phyloP scores from a whole-genome alignment of 2,797 vertebrate genomes.

The Leptodactylus fallax region DNA sequence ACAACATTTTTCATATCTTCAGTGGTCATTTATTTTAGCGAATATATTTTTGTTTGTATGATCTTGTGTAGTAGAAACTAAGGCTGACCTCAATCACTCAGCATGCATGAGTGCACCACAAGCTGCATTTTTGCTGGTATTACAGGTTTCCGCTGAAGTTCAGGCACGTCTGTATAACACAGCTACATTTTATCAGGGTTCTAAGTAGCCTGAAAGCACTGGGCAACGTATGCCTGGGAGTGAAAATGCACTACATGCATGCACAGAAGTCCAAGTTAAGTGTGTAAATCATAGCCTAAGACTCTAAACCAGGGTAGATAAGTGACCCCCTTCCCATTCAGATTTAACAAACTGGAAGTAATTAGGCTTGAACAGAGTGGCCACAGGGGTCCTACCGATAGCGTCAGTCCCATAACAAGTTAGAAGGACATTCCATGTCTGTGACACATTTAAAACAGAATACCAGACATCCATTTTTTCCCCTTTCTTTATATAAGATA shows the following conservation, averaged over 20 bases:
- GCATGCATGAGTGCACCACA: not conserved
- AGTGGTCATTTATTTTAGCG: not conserved
- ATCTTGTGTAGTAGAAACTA: not conserved
- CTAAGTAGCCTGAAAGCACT: no score
- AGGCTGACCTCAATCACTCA: not conserved
- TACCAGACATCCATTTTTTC: not conserved
- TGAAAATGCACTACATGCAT: not conserved
- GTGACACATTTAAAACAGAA: not conserved
- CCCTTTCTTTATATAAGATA: not conserved
- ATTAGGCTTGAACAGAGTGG: slow-evolving; percentile 45
- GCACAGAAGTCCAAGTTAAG: slow-evolving; percentile 6
- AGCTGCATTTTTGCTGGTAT: no score
- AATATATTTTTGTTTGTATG: not conserved
- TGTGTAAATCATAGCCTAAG: not conserved
- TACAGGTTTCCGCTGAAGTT: slow-evolving; percentile 37
- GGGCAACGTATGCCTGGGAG: not conserved
- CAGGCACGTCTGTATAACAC: no score
- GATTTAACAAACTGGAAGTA: slow-evolving; percentile 52
- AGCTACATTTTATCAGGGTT: no score
- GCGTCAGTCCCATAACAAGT: slow-evolving; percentile 22
- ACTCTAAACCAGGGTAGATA: not conserved
- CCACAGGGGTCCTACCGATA: slow-evolving; percentile 16
- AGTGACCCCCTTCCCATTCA: slow-evolving; percentile 33
- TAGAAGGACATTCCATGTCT: not conserved
- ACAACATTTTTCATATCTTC: not conserved